Base-by-base conservation (phyloP, 2,113 vertebrate species). In the Maccullochella peelii region DNA sequence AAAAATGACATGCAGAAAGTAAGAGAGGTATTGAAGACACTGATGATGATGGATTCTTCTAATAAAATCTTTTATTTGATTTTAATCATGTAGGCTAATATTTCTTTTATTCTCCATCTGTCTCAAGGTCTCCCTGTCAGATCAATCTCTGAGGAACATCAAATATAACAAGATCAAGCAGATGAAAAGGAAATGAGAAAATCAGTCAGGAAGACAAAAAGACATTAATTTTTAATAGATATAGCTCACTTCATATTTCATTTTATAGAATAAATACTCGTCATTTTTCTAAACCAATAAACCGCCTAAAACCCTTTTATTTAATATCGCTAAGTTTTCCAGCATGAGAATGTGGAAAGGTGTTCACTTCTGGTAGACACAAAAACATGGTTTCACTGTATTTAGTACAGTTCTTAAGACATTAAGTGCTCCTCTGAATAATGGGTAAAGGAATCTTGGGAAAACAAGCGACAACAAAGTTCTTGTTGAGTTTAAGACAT, bases 1-100 rank as follows among this genome's bases (percentile, higher is more conserved):
- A 65, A 44, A 84, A 67, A 40, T 54, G 14, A 11, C 36, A 79
- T 49, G 44, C 23, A 57, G 3, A 62, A 52, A 81, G 3, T 54
- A n/a, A 59, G 80, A 63, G 25, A 42, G 16, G 6, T 38, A 79
- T 36, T 65, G 4, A 76, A 83, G 59, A 77, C 52, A 84, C n/a
- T 8, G 10, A 80, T 38, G 25, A 62, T 40, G n/a, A 63, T 15
- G 47, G 58, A 71, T 66, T 83, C 50, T 81, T 75, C 61, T 90
- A 87, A 77, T 84, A 91, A 94, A 92, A 89, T 82, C 65, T 78
- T 93, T 90, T 89, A 93, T 91, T 93, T 85, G 23, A 90, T 59
- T 90, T 86, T 42, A 82, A 80, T 92, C 79, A 88, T 86, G 77
- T 69, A 50, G 71, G 75, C 67, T 88, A 88, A 88, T 83, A 89